phyloP scores from a whole-genome alignment of 1,140 invertebrate genomes.

The Drosophila arawakana region DNA sequence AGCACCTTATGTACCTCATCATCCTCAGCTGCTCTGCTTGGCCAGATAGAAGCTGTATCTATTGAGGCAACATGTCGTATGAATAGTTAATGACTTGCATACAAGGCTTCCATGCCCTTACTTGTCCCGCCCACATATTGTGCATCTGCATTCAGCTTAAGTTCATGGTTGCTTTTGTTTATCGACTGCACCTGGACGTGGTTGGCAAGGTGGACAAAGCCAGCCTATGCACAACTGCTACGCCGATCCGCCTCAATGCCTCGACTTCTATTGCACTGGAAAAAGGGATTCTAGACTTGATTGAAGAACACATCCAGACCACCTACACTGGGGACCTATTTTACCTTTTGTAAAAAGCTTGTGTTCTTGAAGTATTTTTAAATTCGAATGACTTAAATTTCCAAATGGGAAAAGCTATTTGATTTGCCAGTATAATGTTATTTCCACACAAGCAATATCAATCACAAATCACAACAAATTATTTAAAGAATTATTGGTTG shows the following conservation, averaged over 20 bases:
- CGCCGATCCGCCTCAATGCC: not conserved
- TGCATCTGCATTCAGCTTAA: conserved; percentile 48
- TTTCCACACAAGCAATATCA: too few species aligned
- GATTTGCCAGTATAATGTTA: too few species aligned
- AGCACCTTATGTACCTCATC: conserved; percentile 7
- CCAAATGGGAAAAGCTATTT: too few species aligned
- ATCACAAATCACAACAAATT: too few species aligned
- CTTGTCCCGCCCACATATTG: conserved; percentile 28
- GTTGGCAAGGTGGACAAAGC: conserved; percentile 16
- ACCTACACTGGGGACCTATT: too few species aligned
- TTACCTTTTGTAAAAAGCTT: too few species aligned
- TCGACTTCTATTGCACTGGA: not conserved
- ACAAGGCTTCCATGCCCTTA: conserved; percentile 24
- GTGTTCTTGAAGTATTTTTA: too few species aligned
- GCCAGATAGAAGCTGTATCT: conserved; percentile 8
- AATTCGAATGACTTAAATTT: too few species aligned
- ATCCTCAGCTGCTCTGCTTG: not conserved
- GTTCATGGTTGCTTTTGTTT: conserved; percentile 53
- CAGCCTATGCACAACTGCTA: not conserved
- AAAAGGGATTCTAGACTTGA: too few species aligned
- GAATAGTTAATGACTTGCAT: conserved; percentile 72
- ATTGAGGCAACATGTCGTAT: conserved; percentile 55
- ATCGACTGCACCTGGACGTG: conserved; percentile 32
- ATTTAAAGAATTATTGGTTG: too few species aligned
- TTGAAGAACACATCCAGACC: too few species aligned